Conservation (phyloP, 2,113 vertebrate species). For the Elgaria multicarinata region DNA sequence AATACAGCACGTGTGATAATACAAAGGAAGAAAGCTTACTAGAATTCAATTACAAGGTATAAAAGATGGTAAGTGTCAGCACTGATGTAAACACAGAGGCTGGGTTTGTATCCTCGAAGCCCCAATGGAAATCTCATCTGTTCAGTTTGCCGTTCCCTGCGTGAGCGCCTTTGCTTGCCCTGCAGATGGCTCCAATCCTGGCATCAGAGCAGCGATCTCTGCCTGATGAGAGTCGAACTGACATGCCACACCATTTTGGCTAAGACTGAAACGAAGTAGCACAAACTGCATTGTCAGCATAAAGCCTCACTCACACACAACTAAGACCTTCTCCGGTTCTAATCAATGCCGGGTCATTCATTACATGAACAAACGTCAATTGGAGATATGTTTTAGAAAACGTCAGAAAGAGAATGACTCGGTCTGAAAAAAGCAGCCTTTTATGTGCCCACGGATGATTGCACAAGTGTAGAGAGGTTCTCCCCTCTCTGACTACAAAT, state of each 20-base stretch:
- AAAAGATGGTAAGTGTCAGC: not conserved
- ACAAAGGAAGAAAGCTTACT: constrained; percentile 24
- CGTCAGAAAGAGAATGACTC: not conserved
- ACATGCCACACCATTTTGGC: not conserved
- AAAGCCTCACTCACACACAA: not conserved
- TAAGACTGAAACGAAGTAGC: too few relatives aligned
- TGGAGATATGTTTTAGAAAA: too few relatives aligned
- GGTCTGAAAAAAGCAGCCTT: not conserved
- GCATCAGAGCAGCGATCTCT: not conserved
- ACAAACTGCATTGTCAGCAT: not conserved
- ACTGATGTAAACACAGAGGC: not conserved
- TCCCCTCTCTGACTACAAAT: not conserved
- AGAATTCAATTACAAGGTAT: constrained; percentile 36
- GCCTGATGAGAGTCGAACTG: not conserved
- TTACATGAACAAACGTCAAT: not conserved
- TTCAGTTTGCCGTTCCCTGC: not conserved
- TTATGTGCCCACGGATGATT: too few relatives aligned
- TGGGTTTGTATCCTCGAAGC: too few relatives aligned
- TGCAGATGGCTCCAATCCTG: not conserved
- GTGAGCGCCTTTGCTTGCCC: not conserved
- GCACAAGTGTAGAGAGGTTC: not conserved
- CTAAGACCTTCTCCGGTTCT: not conserved
- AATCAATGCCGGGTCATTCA: too few relatives aligned
- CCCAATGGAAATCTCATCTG: not conserved
- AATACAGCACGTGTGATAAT: constrained; percentile 58